Conservation (phyloP, 2,888 invertebrate genomes). For the Dromius quadrimaculatus region DNA sequence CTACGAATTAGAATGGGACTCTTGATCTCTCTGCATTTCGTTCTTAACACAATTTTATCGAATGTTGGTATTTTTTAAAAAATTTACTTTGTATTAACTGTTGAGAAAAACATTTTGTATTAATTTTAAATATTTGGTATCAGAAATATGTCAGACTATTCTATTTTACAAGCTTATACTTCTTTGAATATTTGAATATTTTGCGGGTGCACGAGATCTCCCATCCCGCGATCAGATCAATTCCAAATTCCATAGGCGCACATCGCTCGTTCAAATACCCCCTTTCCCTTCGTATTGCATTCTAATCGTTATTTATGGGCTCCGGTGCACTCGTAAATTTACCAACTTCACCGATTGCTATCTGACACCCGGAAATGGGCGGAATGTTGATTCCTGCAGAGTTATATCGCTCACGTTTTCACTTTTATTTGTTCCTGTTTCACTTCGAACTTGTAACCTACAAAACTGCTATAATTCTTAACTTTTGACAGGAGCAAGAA, state of each 20-base stretch:
- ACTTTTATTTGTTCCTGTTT: constrained; percentile 3
- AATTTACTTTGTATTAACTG: too few species aligned
- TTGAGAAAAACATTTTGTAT: too few species aligned
- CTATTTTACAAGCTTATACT: too few species aligned
- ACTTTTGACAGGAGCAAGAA: constrained; percentile 2
- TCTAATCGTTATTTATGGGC: constrained; percentile 48
- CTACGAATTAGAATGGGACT: too few species aligned
- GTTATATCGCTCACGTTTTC: constrained; percentile 10
- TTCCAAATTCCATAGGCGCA: constrained; percentile 40
- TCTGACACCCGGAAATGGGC: constrained; percentile 41
- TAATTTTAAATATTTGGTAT: too few species aligned
- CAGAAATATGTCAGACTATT: too few species aligned
- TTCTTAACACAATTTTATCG: too few species aligned
- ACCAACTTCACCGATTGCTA: constrained; percentile 41
- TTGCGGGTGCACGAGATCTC: background rate
- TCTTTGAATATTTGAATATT: too few species aligned
- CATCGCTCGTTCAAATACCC: background rate
- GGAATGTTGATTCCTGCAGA: constrained; percentile 12
- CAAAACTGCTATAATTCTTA: background rate
- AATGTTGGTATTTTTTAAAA: too few species aligned
- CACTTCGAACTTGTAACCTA: constrained; percentile 12
- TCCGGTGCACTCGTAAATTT: constrained; percentile 38
- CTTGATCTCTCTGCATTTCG: too few species aligned
- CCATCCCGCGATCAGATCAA: constrained; percentile 22
- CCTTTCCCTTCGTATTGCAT: constrained; percentile 25